phyloP scores from a whole-genome alignment of 2,888 invertebrate genomes.

The Elaeidobius kamerunicus region DNA sequence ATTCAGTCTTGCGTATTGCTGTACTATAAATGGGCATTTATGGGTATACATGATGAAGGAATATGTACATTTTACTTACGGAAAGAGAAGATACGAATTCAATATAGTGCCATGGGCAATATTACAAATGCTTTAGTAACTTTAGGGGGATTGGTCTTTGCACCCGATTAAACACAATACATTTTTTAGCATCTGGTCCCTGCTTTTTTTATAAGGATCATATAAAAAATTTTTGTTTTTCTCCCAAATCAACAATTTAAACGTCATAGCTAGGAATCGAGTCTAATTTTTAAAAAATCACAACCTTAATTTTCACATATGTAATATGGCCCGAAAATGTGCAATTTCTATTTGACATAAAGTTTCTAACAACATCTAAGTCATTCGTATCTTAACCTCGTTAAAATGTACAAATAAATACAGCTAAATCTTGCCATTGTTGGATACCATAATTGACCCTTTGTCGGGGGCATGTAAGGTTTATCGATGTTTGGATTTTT shows the following conservation, averaged over 20 bases:
- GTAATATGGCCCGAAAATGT: conserved; percentile 5
- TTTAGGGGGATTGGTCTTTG: not conserved
- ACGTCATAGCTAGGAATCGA: no score
- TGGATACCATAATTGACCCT: conserved; percentile 35
- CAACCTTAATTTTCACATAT: conserved; percentile 6
- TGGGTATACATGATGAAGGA: conserved; percentile 36
- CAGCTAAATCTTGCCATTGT: conserved; percentile 32
- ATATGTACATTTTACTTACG: conserved; percentile 13
- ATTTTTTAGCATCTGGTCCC: no score
- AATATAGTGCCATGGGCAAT: not conserved
- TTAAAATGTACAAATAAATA: conserved; percentile 16
- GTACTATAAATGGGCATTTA: conserved; percentile 30
- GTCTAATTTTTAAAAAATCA: conserved; percentile 1
- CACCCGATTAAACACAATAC: no score
- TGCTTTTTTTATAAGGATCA: no score
- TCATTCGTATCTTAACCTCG: conserved; percentile 11
- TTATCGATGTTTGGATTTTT: conserved; percentile 18
- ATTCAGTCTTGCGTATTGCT: conserved; percentile 40
- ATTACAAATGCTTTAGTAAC: not conserved
- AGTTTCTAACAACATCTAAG: conserved; percentile 1
- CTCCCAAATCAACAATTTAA: no score
- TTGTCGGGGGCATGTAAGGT: not conserved
- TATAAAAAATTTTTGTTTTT: no score
- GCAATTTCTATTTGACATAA: not conserved
- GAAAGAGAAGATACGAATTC: conserved; percentile 14